Evolutionary conservation across 2,797 vertebrate species (phyloP), one percentile per base, ranked within the genome.

Genomic region (Helostoma temminkii): DNA sequence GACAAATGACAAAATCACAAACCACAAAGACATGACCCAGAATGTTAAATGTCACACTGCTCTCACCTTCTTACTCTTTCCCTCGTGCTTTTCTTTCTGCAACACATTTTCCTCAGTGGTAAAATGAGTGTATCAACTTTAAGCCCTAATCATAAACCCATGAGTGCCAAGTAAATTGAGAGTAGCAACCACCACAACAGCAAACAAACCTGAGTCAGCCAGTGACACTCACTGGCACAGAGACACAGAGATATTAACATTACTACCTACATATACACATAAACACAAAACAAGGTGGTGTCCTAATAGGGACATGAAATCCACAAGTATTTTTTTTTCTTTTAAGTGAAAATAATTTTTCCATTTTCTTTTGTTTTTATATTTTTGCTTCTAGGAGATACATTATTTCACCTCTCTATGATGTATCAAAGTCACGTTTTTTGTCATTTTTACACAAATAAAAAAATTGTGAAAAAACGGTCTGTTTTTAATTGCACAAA

Each of bases 131-230:
- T 45, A 65, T 80, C 72, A 84, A 79, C 89, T 65, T 83, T 78
- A 80, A 86, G 81, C 59, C 74, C 74, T 82, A 84, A 93, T 89
- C 77, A 73, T 90, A 94, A 82, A 93, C 90, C 86, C 77, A 60
- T 54, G 36, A 55, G 61, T 52, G 69, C 55, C 63, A 66, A 94
- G 94, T 95, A 94, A 95, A 21, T 0, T 88, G 91, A 95, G 82
- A 84, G 55, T 84, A 83, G 81, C 86, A 89, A 84, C 80, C 58
- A 15, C 76, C 57, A 18, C 64, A 58, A 74, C 74, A 76, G 68
- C 72, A 87, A 75, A 78, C 73, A 55, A 77, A 86, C 76, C 79
- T 82, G 80, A 84, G 58, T 76, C 78, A 78, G 85, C 47, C 30
- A 15, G 48, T 56, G 63, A 48, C 45, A 6, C 54, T 67, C 24